Percentiles rank a stretch among this genome's conserved stretches.
Evolutionary conservation across 2,797 vertebrate species (phyloP).

Genomic region (Phoeniculus purpureus): DNA sequence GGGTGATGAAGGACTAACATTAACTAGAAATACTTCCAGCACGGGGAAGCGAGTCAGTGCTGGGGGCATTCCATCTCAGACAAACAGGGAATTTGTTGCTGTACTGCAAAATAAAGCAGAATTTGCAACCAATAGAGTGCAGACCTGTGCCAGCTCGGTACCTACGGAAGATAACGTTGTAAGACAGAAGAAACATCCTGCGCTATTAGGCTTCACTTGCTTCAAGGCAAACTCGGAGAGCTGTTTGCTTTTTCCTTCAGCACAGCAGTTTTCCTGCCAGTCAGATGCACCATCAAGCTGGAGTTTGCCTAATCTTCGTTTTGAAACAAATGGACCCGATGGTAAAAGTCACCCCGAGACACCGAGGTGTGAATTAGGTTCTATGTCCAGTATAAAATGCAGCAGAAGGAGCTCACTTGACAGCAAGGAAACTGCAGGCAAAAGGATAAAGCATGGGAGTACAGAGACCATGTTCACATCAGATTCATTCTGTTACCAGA

Average conservation of each 20-base stretch:
- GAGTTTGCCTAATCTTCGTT: conserved; percentile 71
- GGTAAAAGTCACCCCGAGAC: neutral
- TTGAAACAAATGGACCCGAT: conserved; percentile 14
- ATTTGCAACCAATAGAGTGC: neutral
- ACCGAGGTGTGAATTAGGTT: conserved; percentile 6
- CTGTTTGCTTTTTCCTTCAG: conserved; percentile 37
- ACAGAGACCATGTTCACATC: neutral
- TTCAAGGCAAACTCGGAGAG: conserved; percentile 72
- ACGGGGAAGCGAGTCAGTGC: neutral
- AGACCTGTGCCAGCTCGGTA: neutral
- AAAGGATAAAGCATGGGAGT: neutral
- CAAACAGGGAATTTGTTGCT: neutral
- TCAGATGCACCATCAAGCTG: conserved; percentile 39
- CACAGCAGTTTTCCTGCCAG: neutral
- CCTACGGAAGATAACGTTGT: neutral
- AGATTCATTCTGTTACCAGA: neutral
- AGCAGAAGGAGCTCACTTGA: conserved; percentile 16
- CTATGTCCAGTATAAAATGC: conserved; percentile 26
- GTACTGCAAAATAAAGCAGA: neutral
- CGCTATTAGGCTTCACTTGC: neutral
- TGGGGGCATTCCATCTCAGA: neutral
- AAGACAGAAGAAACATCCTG: neutral
- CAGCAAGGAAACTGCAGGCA: neutral
- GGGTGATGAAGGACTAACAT: neutral
- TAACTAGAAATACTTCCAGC: neutral